These are phyloP conservation scores for Lysandra coridon DNA, from an alignment of 2,888 invertebrate species.

Conservation along the genomic window DNA sequence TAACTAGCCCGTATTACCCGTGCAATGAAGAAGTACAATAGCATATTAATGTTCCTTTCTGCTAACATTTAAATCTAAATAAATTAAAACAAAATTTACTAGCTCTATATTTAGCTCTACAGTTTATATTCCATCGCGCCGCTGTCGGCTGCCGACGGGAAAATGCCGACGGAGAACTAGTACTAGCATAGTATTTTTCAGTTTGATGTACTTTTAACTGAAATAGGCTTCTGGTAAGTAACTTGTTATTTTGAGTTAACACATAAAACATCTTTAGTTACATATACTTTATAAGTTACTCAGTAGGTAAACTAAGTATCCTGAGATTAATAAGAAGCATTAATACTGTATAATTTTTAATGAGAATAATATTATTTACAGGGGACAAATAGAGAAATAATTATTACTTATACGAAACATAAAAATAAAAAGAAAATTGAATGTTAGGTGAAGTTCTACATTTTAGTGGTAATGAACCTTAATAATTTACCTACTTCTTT, in stretches of 20 bases:
- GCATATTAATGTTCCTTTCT: too few species aligned
- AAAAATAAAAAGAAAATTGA: too few species aligned
- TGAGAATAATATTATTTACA: too few species aligned
- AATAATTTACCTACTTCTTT: too few species aligned
- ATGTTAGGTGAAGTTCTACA: too few species aligned
- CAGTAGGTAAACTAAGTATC: not conserved
- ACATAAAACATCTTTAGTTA: not conserved
- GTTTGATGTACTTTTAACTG: not conserved
- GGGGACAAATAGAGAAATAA: too few species aligned
- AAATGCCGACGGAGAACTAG: conserved; percentile 41
- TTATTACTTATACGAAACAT: too few species aligned
- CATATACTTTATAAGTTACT: not conserved
- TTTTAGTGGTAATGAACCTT: too few species aligned
- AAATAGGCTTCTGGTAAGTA: not conserved
- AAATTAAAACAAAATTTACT: too few species aligned
- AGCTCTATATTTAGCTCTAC: not conserved
- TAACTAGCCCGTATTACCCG: not conserved
- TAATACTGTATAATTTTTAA: too few species aligned
- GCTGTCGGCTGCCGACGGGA: conserved; percentile 39
- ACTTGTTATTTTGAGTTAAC: not conserved
- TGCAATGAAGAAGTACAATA: not conserved
- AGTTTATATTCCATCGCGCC: not conserved
- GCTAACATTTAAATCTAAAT: too few species aligned
- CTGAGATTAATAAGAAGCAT: too few species aligned
- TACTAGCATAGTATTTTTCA: not conserved